Conservation (phyloP, 2,797 vertebrate species). For the Hydrophis major region DNA sequence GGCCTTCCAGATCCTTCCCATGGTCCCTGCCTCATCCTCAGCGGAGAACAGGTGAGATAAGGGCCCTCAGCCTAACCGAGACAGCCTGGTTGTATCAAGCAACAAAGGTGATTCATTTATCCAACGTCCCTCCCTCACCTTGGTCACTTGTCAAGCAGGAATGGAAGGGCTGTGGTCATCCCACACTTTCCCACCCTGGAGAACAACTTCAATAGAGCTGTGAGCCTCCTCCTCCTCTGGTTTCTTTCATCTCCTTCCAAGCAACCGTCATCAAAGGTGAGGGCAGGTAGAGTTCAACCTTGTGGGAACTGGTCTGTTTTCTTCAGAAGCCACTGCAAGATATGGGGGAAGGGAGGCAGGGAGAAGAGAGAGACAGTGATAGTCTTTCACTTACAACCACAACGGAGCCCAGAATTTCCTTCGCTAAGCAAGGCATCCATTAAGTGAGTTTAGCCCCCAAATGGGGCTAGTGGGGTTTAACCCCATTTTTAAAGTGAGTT, state of each 20-base stretch:
- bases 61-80: background rate
- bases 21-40: background rate
- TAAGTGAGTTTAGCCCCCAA: background rate
- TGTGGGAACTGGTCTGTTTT: background rate
- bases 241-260: background rate
- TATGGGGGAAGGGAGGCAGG: background rate
- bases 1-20: background rate
- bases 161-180: background rate
- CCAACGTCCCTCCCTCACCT: background rate
- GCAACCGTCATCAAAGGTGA: background rate
- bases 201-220: background rate
- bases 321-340: background rate
- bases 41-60: background rate
- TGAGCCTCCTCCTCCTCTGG: background rate
- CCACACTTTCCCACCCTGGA: background rate
- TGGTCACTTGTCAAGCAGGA: background rate
- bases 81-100: background rate
- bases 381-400: background rate
- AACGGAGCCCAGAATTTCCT: background rate
- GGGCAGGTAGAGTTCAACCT: background rate
- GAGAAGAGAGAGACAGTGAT: background rate
- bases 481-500: no score
- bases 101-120: background rate
- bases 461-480: no score
- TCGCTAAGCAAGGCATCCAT: fast-evolving